A percentile compares a stretch with the other conserved stretches of the same genome.
phyloP scores from a whole-genome alignment of 1,140 invertebrate genomes.

The Hyphantria cunea region DNA sequence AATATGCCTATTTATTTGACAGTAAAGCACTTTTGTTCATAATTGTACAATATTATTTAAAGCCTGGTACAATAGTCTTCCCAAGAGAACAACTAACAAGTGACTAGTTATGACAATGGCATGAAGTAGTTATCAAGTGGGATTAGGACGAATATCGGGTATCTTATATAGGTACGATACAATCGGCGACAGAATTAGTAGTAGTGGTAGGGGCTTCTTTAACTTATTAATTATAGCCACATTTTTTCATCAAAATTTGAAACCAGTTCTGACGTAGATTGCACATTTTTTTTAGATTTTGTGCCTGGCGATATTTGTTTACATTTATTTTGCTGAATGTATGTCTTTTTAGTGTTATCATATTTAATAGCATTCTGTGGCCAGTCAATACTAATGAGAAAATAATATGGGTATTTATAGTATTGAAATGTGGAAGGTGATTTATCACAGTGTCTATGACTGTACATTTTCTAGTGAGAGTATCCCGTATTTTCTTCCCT shows the following conservation, averaged over 20 bases:
- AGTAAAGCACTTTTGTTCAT: constrained; percentile 7
- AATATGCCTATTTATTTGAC: neutral
- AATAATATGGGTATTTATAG: neutral
- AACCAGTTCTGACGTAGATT: constrained; percentile 48
- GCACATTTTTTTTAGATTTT: constrained; percentile 44
- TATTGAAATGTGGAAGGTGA: constrained; percentile 12
- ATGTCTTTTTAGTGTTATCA: neutral
- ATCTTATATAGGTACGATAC: constrained; percentile 38
- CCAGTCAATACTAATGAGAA: constrained; percentile 2
- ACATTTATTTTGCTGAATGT: too few species aligned
- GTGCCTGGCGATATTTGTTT: constrained; percentile 44
- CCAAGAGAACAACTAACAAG: constrained; percentile 40
- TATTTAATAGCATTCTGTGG: constrained; percentile 3
- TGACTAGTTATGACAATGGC: constrained; percentile 59
- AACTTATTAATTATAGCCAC: constrained; percentile 32
- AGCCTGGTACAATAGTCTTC: constrained; percentile 31
- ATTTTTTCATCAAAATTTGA: constrained; percentile 36
- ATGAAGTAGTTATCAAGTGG: constrained; percentile 47
- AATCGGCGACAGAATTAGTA: constrained; percentile 48
- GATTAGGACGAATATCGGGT: constrained; percentile 51
- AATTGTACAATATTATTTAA: neutral
- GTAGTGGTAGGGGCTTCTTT: too few species aligned
- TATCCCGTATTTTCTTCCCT: constrained; percentile 21
- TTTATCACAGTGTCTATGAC: constrained; percentile 18
- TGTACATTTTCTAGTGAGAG: constrained; percentile 19